Evolutionary conservation across 2,888 invertebrate genomes (phyloP).

Genomic region (Pollenia labialis): DNA sequence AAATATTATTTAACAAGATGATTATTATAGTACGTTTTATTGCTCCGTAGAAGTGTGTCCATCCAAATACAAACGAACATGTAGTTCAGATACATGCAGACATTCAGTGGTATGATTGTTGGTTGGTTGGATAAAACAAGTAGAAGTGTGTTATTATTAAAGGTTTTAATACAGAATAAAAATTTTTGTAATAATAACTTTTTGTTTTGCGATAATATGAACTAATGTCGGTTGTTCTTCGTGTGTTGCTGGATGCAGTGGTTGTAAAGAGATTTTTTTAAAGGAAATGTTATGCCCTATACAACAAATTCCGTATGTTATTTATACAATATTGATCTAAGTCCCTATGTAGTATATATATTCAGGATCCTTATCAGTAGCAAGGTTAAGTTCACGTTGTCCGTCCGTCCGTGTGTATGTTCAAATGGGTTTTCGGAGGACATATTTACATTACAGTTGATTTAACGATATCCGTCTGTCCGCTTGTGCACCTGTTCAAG

Average conservation of each 20-base stretch:
- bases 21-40: slow-evolving; percentile 73
- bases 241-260: slow-evolving; percentile 55
- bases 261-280: not conserved
- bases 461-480: too few species aligned
- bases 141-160: slow-evolving; percentile 63
- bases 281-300: too few species aligned
- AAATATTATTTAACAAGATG: slow-evolving; percentile 74
- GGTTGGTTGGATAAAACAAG: not conserved
- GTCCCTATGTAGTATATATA: too few species aligned
- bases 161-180: slow-evolving; percentile 52
- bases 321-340: too few species aligned
- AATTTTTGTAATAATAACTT: slow-evolving; percentile 50
- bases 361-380: too few species aligned
- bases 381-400: too few species aligned
- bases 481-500: too few species aligned
- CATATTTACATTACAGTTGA: too few species aligned
- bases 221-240: slow-evolving; percentile 17
- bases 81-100: slow-evolving; percentile 9
- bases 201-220: slow-evolving; percentile 20
- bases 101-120: slow-evolving; percentile 4
- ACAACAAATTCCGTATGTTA: too few species aligned
- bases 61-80: slow-evolving; percentile 9
- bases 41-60: slow-evolving; percentile 66
- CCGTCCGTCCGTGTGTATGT: too few species aligned
- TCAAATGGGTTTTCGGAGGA: too few species aligned